Base-by-base conservation (phyloP, 2,888 invertebrate genomes). In the Teleiodes luculella region DNA sequence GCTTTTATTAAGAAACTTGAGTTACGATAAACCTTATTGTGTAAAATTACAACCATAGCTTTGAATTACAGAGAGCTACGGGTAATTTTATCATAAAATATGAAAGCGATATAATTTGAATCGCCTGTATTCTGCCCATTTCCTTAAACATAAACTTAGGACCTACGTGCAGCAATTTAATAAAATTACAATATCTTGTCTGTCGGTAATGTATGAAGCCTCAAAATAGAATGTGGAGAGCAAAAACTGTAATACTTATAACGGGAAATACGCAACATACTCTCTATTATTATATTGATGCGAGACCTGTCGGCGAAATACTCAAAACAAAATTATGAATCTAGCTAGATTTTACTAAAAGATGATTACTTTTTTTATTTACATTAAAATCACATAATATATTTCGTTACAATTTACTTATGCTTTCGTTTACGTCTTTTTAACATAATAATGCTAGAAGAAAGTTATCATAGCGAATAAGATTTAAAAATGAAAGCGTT, bases 401-500 rank as follows among this genome's bases (percentile, higher is more conserved):
- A 37, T 41, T 54, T 54, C 31, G 20, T 16, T 48, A 54, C 33
- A 41, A 28, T 50, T 48, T 30, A 59, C 54, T 53, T 57, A 54
- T 54, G 56, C 59, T 62, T 64, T 64, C 59, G 59, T 62, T 45
- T 56, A 52, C 45, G 46, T 52, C 59, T 60, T 56, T 61, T 61
- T 57, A 59, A 61, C 61, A 57, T 59, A 61, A 60, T 61, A 56
- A 63, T 54, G 24, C 53, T 60, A 57, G 59, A 62, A 43, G 63
- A 65, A 65, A 65, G 63, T 63, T 52, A 57, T 53, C 60, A 55
- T 55, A 46, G 43, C 45, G 57, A 53, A 56, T 58, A 56, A 58
- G 57, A 59, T 58, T 62, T 59, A 59, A 65, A 63, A 67, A 64
- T 53, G 76, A 78, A 79, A 79, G 75, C 69, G 66, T 59, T 60